Evolutionary conservation across 2,888 invertebrate genomes (phyloP).

Genomic region (Chrysopilus asiliformis): DNA sequence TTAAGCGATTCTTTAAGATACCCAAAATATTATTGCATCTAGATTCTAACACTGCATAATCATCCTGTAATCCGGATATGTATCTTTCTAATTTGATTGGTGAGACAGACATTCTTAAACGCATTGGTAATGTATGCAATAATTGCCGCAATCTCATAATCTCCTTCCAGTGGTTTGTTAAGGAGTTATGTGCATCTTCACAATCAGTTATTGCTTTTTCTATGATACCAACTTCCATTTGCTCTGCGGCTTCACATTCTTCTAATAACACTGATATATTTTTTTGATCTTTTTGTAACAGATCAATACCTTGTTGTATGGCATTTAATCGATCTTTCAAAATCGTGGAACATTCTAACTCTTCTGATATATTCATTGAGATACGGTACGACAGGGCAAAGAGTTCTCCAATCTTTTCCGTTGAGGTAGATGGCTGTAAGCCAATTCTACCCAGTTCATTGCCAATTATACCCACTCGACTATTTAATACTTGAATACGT

Average conservation of each 20-base stretch:
- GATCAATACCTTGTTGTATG: constrained; percentile 55
- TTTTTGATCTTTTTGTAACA: constrained; percentile 54
- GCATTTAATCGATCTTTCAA: constrained; percentile 61
- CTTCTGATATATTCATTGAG: constrained; percentile 59
- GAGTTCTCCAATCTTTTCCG: constrained; percentile 61
- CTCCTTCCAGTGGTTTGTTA: constrained; percentile 62
- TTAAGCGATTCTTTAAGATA: constrained; percentile 49
- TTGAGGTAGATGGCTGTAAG: constrained; percentile 56
- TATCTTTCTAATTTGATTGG: constrained; percentile 63
- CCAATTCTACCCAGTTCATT: constrained; percentile 67
- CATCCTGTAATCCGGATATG: constrained; percentile 60
- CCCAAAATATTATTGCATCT: constrained; percentile 54
- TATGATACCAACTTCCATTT: constrained; percentile 61
- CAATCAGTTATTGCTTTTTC: constrained; percentile 64
- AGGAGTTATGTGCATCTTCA: constrained; percentile 53
- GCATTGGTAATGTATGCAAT: constrained; percentile 62
- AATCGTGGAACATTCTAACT: constrained; percentile 58
- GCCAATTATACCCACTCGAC: constrained; percentile 62
- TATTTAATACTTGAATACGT: constrained; percentile 60
- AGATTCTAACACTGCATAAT: constrained; percentile 57
- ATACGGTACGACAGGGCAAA: constrained; percentile 56
- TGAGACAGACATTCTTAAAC: constrained; percentile 61
- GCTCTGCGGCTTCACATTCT: constrained; percentile 58
- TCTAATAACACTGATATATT: constrained; percentile 51
- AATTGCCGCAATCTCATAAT: constrained; percentile 61